These are phyloP conservation scores for Halichoerus grypus DNA, from an alignment of 2,113 vertebrate genomes.

Conservation along the genomic window DNA sequence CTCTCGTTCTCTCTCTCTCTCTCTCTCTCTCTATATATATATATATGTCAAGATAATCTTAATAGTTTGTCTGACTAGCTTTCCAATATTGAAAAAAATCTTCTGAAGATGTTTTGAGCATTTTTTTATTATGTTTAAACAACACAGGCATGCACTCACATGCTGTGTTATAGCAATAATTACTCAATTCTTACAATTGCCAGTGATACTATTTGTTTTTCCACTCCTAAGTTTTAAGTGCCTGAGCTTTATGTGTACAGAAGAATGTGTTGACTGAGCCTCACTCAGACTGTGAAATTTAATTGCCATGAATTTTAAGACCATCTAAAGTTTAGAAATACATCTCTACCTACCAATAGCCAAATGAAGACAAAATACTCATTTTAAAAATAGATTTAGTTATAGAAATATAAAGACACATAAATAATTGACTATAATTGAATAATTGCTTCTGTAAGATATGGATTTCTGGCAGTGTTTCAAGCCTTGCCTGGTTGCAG, in stretches of 20 bases:
- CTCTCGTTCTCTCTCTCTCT: neutral
- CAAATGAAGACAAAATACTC: neutral
- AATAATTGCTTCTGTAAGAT: neutral
- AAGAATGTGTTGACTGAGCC: neutral
- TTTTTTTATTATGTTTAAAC: neutral
- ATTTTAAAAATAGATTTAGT: neutral
- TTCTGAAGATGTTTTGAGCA: neutral
- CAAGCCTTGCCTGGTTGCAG: neutral
- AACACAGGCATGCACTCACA: neutral
- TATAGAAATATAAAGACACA: neutral
- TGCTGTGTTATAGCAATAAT: neutral
- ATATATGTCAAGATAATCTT: neutral
- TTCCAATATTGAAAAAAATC: neutral
- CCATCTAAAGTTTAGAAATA: neutral
- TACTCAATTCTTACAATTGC: neutral
- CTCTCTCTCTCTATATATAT: neutral
- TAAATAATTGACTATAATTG: neutral
- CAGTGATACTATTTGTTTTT: neutral
- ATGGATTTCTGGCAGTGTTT: neutral
- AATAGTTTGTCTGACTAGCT: neutral
- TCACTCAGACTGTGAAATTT: neutral
- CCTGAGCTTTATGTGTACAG: neutral
- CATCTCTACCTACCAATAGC: neutral
- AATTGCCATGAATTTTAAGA: slow-evolving; percentile 41
- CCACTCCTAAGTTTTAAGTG: neutral